These are phyloP conservation scores for Acanthis flammea DNA, from an alignment of 2,797 vertebrate species.

Conservation along the genomic window DNA sequence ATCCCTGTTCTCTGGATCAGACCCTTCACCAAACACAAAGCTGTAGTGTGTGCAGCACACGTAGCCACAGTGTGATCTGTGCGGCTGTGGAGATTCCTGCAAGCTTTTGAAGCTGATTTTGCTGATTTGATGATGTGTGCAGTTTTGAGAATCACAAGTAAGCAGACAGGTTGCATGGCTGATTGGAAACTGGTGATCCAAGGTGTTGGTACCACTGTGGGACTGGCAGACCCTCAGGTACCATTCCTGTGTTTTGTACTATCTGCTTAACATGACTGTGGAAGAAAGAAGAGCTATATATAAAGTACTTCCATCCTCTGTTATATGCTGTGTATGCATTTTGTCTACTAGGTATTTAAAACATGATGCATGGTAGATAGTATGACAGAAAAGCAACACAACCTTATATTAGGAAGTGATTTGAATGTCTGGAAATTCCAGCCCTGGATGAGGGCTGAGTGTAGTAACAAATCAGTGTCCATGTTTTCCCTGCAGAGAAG, in stretches of 20 bases:
- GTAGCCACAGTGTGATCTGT: neutral
- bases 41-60: neutral
- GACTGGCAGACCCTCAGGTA: neutral
- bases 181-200: neutral
- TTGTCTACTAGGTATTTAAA: conserved; percentile 18
- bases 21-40: neutral
- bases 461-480: neutral
- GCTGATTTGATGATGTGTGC: neutral
- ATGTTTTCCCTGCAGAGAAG: neutral
- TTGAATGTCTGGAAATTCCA: conserved; percentile 40
- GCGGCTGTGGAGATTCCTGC: neutral
- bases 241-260: neutral
- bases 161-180: neutral
- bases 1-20: neutral
- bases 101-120: neutral
- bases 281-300: neutral
- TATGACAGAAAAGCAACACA: neutral
- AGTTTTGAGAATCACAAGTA: neutral
- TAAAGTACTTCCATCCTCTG: neutral
- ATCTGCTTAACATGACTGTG: neutral
- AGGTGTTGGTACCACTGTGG: neutral
- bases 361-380: neutral
- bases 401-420: conserved; percentile 22
- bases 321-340: neutral
- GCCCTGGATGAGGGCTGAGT: neutral